Conservation (phyloP, 1,140 invertebrate genomes). For the Plodia interpunctella region DNA sequence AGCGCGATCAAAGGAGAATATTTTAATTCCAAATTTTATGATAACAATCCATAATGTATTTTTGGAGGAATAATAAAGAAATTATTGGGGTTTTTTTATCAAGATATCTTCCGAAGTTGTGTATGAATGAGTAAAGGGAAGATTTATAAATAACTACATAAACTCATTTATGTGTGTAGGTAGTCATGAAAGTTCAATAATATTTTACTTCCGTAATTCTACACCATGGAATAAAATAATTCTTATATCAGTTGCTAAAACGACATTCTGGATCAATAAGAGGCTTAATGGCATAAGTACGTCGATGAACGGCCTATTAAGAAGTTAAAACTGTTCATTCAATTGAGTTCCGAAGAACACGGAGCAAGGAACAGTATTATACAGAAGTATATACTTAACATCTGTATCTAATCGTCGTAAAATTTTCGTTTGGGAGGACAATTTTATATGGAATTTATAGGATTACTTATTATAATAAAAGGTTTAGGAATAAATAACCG, state of each 20-base stretch:
- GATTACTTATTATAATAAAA: too few species aligned
- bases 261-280: conserved; percentile 13
- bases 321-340: conserved; percentile 31
- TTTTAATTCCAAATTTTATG: conserved; percentile 1
- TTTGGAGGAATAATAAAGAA: background rate
- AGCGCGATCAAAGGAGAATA: background rate
- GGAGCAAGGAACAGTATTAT: background rate
- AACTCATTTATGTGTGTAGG: too few species aligned
- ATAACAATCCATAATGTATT: conserved; percentile 1
- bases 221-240: background rate
- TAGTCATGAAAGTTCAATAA: too few species aligned
- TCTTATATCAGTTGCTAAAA: background rate
- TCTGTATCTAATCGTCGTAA: too few species aligned
- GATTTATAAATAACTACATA: too few species aligned
- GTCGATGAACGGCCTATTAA: conserved; percentile 29
- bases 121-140: too few species aligned
- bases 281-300: conserved; percentile 18
- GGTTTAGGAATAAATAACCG: too few species aligned
- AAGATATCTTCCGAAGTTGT: too few species aligned
- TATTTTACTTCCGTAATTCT: background rate
- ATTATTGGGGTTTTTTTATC: too few species aligned
- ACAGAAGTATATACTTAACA: background rate
- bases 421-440: too few species aligned
- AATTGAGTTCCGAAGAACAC: conserved; percentile 30
- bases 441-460: too few species aligned